Percentiles rank a stretch among this genome's conserved stretches.
Conservation (phyloP, 2,797 vertebrate species). For the Syngnathus acus region DNA sequence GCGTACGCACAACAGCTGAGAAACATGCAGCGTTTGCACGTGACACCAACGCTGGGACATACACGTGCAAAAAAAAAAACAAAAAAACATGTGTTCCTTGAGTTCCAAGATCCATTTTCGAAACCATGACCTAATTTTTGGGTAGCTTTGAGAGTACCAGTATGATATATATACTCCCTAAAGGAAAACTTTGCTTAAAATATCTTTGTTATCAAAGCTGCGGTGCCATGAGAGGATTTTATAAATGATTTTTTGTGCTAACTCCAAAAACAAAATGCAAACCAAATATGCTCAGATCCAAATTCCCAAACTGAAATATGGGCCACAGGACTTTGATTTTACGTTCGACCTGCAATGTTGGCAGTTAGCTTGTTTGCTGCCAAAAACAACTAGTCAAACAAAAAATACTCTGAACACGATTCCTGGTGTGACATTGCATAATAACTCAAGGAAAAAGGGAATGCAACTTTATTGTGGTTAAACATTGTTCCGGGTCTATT, state of each 20-base stretch:
- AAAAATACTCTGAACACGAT: not conserved
- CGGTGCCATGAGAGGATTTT: too few relatives aligned
- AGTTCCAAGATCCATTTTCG: too few relatives aligned
- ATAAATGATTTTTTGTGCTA: too few relatives aligned
- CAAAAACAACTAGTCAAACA: not conserved
- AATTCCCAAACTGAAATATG: not conserved
- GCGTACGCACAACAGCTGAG: slow-evolving; percentile 1
- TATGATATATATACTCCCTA: too few relatives aligned
- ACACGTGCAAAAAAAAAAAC: not conserved
- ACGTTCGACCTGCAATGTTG: not conserved
- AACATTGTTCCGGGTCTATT: not conserved
- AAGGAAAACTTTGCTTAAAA: too few relatives aligned
- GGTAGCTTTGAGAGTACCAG: too few relatives aligned
- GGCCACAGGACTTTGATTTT: not conserved
- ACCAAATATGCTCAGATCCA: not conserved
- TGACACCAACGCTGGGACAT: not conserved
- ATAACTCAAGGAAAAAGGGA: not conserved
- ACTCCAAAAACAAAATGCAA: too few relatives aligned
- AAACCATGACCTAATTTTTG: too few relatives aligned
- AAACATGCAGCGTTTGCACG: not conserved
- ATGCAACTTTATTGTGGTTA: not conserved
- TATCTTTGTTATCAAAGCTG: too few relatives aligned
- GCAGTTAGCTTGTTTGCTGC: not conserved
- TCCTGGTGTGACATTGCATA: not conserved
- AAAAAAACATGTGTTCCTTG: not conserved